Evolutionary conservation across 2,888 invertebrate species (phyloP).

Genomic region (Epistrophella euchroma): DNA sequence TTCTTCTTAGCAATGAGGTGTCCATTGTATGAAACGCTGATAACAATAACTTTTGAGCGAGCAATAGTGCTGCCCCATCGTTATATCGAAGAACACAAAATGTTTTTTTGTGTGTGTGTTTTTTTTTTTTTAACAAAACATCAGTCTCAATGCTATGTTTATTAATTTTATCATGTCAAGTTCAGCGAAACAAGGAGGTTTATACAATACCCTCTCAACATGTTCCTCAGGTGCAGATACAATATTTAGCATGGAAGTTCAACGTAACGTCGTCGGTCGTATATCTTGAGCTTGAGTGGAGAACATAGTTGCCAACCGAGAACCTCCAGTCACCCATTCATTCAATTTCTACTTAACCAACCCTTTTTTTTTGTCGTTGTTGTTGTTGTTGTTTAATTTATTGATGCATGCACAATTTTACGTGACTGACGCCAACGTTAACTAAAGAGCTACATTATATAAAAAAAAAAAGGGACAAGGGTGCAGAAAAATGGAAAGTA

Average conservation of each 20-base stretch:
- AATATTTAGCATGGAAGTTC: conserved; percentile 20
- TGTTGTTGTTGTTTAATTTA: conserved; percentile 60
- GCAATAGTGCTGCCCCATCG: background rate
- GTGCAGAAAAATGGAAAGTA: conserved; percentile 32
- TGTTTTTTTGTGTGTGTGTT: too few species aligned
- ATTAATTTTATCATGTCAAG: conserved; percentile 69
- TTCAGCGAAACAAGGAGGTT: conserved; percentile 46
- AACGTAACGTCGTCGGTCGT: background rate
- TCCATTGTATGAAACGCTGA: conserved; percentile 26
- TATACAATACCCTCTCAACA: conserved; percentile 34
- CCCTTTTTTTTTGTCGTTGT: conserved; percentile 7
- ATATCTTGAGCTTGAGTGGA: background rate
- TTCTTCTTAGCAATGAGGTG: conserved; percentile 7
- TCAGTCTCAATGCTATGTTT: conserved; percentile 61
- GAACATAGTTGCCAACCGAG: conserved; percentile 34
- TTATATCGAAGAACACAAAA: conserved; percentile 19
- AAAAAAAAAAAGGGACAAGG: background rate
- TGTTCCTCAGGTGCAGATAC: conserved; percentile 5
- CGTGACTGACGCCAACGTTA: conserved; percentile 15
- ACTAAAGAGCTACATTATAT: too few species aligned
- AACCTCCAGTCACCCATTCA: conserved; percentile 20
- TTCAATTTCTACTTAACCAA: conserved; percentile 23
- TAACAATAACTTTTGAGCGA: conserved; percentile 10
- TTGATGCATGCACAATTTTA: conserved; percentile 68
- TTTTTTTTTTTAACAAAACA: conserved; percentile 11